phyloP scores from a whole-genome alignment of 1,140 invertebrate genomes.

The Drosophila santomea region DNA sequence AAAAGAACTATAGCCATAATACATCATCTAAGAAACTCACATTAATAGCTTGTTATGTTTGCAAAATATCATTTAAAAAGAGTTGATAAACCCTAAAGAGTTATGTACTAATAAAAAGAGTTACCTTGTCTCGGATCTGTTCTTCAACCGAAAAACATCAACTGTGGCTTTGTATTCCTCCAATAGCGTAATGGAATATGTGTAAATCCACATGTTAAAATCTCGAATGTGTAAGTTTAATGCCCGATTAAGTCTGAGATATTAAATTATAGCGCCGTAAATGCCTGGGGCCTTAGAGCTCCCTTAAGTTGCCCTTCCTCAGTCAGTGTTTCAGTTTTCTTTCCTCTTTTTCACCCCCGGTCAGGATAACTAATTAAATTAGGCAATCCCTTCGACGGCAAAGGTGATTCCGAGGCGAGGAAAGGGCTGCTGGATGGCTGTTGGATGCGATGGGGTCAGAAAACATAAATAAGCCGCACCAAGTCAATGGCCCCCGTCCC shows the following conservation, averaged over 20 bases:
- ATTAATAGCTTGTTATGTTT: too few species aligned
- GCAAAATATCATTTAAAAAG: too few species aligned
- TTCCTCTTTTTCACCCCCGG: constrained; percentile 11
- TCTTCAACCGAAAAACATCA: too few species aligned
- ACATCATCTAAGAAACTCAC: too few species aligned
- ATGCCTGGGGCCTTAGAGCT: background rate
- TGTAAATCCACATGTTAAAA: background rate
- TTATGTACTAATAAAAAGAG: too few species aligned
- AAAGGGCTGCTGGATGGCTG: constrained; percentile 4
- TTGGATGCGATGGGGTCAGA: constrained; percentile 33
- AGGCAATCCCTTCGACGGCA: constrained; percentile 66
- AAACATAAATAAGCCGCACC: constrained; percentile 73
- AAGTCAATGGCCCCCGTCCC: constrained; percentile 38
- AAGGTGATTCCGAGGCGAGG: constrained; percentile 3
- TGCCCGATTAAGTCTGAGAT: background rate
- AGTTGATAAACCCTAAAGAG: too few species aligned
- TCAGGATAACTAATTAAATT: constrained; percentile 77
- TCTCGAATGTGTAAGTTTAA: background rate
- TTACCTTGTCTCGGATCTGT: too few species aligned
- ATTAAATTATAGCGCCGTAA: constrained; percentile 6
- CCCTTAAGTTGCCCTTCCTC: constrained; percentile 6
- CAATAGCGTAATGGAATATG: background rate
- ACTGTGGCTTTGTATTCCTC: too few species aligned
- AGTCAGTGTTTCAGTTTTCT: constrained; percentile 4
- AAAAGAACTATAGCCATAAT: too few species aligned